phyloP scores from a whole-genome alignment of 2,888 invertebrate genomes.

The Papilio demoleus region DNA sequence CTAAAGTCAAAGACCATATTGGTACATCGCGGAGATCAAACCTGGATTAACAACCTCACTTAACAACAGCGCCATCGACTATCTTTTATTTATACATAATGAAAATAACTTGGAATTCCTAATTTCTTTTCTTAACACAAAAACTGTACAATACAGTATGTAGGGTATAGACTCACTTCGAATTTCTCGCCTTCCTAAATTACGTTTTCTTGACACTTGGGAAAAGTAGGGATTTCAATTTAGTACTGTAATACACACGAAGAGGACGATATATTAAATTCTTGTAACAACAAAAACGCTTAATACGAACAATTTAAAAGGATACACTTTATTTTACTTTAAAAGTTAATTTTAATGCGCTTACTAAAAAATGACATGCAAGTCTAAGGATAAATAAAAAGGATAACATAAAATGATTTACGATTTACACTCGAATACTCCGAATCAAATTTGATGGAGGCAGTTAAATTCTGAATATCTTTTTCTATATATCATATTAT shows the following conservation, averaged over 20 bases:
- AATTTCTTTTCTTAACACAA: neutral
- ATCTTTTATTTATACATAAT: too few relatives aligned
- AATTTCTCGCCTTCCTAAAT: slow-evolving; percentile 30
- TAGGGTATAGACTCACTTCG: slow-evolving; percentile 1
- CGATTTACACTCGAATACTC: neutral
- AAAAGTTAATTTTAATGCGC: too few relatives aligned
- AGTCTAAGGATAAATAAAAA: neutral
- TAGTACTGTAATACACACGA: slow-evolving; percentile 19
- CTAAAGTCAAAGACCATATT: too few relatives aligned
- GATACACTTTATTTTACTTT: neutral
- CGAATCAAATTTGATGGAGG: neutral
- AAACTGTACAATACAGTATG: neutral
- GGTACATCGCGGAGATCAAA: too few relatives aligned
- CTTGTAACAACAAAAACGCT: neutral
- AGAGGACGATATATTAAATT: slow-evolving; percentile 29
- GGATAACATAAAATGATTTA: too few relatives aligned
- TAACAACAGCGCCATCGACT: too few relatives aligned
- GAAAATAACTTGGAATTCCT: too few relatives aligned
- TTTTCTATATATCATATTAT: neutral
- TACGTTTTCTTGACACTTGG: slow-evolving; percentile 32
- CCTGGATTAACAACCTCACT: too few relatives aligned
- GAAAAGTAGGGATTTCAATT: slow-evolving; percentile 28
- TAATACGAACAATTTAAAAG: neutral
- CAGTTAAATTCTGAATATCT: slow-evolving; percentile 1
- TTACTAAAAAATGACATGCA: neutral